Percentiles rank a stretch among this genome's conserved stretches.
Evolutionary conservation across 1,140 invertebrate genomes (phyloP).

Genomic region (Rhizoglyphus robini): DNA sequence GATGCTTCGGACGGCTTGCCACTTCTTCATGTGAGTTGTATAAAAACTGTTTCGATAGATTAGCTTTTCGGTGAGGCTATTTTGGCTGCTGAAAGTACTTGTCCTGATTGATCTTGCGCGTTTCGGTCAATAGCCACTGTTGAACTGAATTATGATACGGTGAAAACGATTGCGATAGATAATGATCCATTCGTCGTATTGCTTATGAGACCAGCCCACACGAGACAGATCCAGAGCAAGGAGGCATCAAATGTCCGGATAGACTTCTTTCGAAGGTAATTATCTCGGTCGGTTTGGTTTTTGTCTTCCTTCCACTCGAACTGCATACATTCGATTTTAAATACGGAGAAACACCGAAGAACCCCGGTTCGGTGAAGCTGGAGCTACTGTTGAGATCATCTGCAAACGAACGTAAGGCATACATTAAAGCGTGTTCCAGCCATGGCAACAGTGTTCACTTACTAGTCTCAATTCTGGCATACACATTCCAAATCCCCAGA

Average conservation of each 20-base stretch:
- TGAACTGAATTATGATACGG: neutral
- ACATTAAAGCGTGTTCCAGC: neutral
- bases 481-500: neutral
- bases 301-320: neutral
- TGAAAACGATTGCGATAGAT: neutral
- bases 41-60: neutral
- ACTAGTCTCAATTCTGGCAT: neutral
- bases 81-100: neutral
- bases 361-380: neutral
- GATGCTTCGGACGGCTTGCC: too few species aligned
- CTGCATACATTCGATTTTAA: neutral
- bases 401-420: neutral
- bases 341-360: neutral
- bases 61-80: neutral
- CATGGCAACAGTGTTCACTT: neutral
- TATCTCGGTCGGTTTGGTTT: neutral
- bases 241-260: neutral
- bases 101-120: neutral
- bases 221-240: neutral
- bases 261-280: neutral
- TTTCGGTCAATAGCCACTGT: neutral
- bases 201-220: neutral
- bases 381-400: neutral
- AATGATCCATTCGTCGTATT: neutral
- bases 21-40: too few species aligned